phyloP scores from a whole-genome alignment of 2,113 vertebrate species.

The Paracanthobrama guichenoti region DNA sequence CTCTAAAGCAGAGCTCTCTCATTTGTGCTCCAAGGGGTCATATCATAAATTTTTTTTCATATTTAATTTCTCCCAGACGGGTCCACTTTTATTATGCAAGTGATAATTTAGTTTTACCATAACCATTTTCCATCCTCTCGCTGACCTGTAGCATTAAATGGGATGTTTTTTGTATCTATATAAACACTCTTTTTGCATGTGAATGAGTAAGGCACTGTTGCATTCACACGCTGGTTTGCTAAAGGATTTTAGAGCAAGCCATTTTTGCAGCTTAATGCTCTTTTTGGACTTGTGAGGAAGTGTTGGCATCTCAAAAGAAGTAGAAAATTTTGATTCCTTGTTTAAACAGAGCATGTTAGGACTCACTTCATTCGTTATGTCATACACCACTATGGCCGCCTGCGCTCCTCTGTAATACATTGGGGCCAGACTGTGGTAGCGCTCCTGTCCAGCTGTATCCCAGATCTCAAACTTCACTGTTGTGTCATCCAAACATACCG shows the following conservation, averaged over 20 bases:
- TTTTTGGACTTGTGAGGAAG: neutral
- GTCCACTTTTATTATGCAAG: neutral
- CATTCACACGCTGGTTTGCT: neutral
- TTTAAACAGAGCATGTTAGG: neutral
- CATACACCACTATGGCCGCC: conserved; percentile 98
- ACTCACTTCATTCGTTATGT: conserved; percentile 96
- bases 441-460: conserved; percentile 98
- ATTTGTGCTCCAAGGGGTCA: neutral
- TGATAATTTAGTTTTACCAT: neutral
- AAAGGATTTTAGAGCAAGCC: neutral
- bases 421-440: conserved; percentile 98
- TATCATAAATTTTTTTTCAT: neutral
- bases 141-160: neutral
- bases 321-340: too few species aligned
- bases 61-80: neutral
- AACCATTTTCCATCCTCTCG: neutral
- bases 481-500: conserved; percentile 97
- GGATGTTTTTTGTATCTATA: neutral
- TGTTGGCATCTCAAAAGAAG: too few species aligned
- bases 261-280: neutral
- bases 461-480: conserved; percentile 99
- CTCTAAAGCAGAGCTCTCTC: neutral
- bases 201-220: neutral
- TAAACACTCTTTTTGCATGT: neutral
- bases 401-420: conserved; percentile 99